Conservation (phyloP, 2,888 invertebrate genomes). For the Asteroscopus sphinx region DNA sequence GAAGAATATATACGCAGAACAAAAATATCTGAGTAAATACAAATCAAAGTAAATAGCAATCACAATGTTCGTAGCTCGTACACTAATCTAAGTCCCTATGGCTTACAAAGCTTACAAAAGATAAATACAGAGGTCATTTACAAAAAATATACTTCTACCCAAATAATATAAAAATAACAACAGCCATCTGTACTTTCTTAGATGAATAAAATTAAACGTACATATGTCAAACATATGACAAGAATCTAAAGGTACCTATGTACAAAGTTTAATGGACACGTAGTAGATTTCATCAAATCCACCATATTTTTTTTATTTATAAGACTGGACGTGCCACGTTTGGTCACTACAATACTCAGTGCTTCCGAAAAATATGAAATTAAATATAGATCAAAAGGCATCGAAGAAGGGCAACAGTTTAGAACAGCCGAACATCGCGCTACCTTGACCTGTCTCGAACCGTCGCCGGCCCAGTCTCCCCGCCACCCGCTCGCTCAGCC, state of each 20-base stretch:
- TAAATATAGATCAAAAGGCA: slow-evolving; percentile 70
- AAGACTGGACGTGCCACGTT: slow-evolving; percentile 84
- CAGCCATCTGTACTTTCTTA: slow-evolving; percentile 90
- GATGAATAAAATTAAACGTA: slow-evolving; percentile 89
- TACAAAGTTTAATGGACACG: slow-evolving; percentile 83
- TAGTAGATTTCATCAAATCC: slow-evolving; percentile 72
- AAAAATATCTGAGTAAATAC: slow-evolving; percentile 81
- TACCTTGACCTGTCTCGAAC: slow-evolving; percentile 49
- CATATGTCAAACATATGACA: slow-evolving; percentile 90
- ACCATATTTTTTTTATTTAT: slow-evolving; percentile 66
- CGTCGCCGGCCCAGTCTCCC: slow-evolving; percentile 46
- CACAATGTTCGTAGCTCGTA: slow-evolving; percentile 89
- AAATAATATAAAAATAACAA: slow-evolving; percentile 90
- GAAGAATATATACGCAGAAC: slow-evolving; percentile 84
- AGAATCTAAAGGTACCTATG: slow-evolving; percentile 88
- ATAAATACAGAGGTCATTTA: slow-evolving; percentile 90
- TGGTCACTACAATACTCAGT: slow-evolving; percentile 82
- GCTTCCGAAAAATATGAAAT: slow-evolving; percentile 64
- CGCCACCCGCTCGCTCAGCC: slow-evolving; percentile 49
- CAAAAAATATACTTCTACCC: slow-evolving; percentile 90
- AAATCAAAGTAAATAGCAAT: slow-evolving; percentile 84
- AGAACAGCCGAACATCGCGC: slow-evolving; percentile 63
- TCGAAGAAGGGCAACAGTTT: slow-evolving; percentile 69
- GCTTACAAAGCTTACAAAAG: slow-evolving; percentile 88
- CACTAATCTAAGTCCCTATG: slow-evolving; percentile 87